Evolutionary conservation across 2,113 vertebrate species (phyloP).

Genomic region (Dasyprocta punctata): DNA sequence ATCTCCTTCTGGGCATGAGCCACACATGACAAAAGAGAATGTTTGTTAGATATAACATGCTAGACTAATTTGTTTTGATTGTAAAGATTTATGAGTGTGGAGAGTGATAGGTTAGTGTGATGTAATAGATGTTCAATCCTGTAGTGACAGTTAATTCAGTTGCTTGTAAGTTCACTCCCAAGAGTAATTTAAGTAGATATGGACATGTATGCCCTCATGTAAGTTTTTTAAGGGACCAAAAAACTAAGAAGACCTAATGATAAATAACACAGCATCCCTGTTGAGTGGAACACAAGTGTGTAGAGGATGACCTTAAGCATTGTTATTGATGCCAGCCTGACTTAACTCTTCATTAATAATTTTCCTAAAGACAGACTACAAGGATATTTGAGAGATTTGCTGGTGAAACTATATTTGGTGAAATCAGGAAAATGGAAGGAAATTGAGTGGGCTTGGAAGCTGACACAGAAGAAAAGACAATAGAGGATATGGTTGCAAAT

Average conservation of each 20-base stretch:
- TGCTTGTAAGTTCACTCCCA: slow-evolving; percentile 28
- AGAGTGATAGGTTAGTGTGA: slow-evolving; percentile 59
- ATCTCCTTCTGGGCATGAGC: slow-evolving; percentile 59
- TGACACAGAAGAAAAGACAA: not conserved
- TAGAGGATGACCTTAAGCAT: slow-evolving; percentile 21
- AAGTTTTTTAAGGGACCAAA: slow-evolving; percentile 30
- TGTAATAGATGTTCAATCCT: slow-evolving; percentile 49
- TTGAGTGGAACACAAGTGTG: slow-evolving; percentile 12
- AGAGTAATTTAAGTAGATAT: slow-evolving; percentile 53
- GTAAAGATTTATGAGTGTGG: slow-evolving; percentile 58
- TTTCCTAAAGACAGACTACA: slow-evolving; percentile 45
- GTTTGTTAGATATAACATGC: slow-evolving; percentile 48
- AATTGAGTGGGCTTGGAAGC: not conserved
- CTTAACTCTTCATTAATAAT: slow-evolving; percentile 73
- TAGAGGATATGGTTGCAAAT: not conserved
- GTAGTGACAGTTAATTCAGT: slow-evolving; percentile 61
- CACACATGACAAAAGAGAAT: slow-evolving; percentile 61
- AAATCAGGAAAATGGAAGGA: not conserved
- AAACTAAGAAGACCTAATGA: slow-evolving; percentile 54
- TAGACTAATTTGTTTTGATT: slow-evolving; percentile 70
- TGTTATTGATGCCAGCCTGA: slow-evolving; percentile 58
- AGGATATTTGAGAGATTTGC: slow-evolving; percentile 40
- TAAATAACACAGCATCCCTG: slow-evolving; percentile 6
- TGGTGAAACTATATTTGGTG: slow-evolving; percentile 54
- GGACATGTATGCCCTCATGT: not conserved